These are phyloP conservation scores for Yponomeuta cagnagella DNA, from an alignment of 2,888 invertebrate genomes.

Conservation along the genomic window DNA sequence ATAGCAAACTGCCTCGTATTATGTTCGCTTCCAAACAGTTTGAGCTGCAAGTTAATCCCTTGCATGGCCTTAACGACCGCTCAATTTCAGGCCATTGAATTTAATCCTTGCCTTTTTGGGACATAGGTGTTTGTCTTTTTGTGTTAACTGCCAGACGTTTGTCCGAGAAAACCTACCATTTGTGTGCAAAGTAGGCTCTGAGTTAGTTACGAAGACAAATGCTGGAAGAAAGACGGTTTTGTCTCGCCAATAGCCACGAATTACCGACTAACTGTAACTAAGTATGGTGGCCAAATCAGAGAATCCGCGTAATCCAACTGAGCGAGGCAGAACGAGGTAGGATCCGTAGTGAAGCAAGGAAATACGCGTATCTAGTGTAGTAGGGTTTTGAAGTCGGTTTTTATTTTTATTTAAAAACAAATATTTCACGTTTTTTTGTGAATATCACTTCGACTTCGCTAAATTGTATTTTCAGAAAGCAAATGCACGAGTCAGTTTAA, in stretches of 20 bases:
- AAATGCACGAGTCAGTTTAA: too few relatives aligned
- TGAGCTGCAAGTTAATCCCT: too few relatives aligned
- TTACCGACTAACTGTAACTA: constrained; percentile 1
- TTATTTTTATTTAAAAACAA: too few relatives aligned
- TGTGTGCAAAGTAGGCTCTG: constrained; percentile 4
- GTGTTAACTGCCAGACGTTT: neutral
- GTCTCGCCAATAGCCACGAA: neutral
- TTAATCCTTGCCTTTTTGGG: neutral
- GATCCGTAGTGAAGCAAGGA: too few relatives aligned
- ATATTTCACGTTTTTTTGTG: too few relatives aligned
- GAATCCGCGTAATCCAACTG: neutral
- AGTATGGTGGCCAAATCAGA: neutral
- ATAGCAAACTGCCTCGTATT: too few relatives aligned
- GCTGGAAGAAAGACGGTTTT: constrained; percentile 6
- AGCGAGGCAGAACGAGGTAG: too few relatives aligned
- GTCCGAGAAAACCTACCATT: neutral
- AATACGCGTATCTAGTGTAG: too few relatives aligned
- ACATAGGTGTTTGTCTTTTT: neutral
- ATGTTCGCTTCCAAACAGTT: too few relatives aligned
- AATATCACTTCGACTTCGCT: too few relatives aligned
- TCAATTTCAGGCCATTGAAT: constrained; percentile 3
- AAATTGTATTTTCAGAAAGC: too few relatives aligned
- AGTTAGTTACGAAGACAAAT: neutral
- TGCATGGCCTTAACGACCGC: neutral
- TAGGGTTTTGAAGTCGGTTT: too few relatives aligned